Evolutionary conservation across 2,113 vertebrate genomes (phyloP).

Genomic region (Mesembrinibis cayennensis): DNA sequence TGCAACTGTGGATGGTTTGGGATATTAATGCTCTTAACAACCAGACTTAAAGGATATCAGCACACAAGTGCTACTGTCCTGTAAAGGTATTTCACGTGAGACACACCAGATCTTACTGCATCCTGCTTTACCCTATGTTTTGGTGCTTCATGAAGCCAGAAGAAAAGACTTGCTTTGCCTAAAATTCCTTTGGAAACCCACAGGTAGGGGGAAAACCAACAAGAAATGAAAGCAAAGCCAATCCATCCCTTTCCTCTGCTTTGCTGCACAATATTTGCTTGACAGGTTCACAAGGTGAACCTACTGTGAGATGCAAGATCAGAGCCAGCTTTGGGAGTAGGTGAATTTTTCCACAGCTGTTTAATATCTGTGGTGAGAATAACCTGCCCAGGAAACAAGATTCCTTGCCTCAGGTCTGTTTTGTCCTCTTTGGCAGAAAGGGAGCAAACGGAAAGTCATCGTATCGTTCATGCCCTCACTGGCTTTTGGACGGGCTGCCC

Average conservation of each 20-base stretch:
- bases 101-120: background rate
- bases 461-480: fast-evolving
- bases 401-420: background rate
- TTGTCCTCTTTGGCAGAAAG: background rate
- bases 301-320: background rate
- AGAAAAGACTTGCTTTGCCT: background rate
- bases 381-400: background rate
- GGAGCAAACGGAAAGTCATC: background rate
- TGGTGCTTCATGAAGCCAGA: background rate
- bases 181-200: background rate
- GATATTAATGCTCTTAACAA: background rate
- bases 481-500: background rate
- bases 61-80: background rate
- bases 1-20: fast-evolving
- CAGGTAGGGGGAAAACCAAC: background rate
- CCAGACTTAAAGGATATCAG: background rate
- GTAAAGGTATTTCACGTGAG: background rate
- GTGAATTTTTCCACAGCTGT: background rate
- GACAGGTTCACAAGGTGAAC: background rate
- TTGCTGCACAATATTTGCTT: background rate
- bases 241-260: background rate
- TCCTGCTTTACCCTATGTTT: background rate
- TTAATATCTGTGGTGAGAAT: background rate
- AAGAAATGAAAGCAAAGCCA: background rate
- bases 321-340: background rate